A percentile compares a stretch with the other conserved stretches of the same genome.
Conservation (phyloP, 2,113 vertebrate genomes). For the Varanus salvator region DNA sequence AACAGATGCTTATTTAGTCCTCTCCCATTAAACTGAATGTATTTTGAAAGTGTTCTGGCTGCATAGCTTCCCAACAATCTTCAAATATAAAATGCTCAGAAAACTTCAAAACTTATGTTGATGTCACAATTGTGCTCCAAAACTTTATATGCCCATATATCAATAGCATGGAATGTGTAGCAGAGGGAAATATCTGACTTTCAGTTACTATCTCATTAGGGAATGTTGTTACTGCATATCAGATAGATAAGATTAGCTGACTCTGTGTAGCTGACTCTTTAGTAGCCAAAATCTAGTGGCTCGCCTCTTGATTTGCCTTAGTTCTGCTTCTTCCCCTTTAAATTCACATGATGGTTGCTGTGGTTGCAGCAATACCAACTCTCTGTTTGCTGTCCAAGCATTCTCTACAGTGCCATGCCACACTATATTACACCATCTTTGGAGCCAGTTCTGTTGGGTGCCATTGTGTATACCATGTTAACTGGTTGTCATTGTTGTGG, state of each 20-base stretch:
- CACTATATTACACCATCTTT: background rate
- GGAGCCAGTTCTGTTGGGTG: background rate
- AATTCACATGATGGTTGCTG: background rate
- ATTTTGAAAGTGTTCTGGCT: background rate
- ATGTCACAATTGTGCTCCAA: too few species aligned
- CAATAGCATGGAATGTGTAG: background rate
- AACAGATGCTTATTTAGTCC: background rate
- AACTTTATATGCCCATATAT: background rate
- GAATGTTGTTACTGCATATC: background rate
- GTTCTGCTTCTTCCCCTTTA: background rate
- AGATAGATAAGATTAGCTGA: background rate
- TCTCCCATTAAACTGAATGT: background rate
- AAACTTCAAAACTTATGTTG: background rate
- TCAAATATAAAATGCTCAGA: background rate
- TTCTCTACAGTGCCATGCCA: too few species aligned
- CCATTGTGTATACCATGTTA: background rate
- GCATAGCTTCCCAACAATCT: background rate
- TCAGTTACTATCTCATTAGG: background rate
- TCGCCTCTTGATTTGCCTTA: background rate
- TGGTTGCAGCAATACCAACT: background rate
- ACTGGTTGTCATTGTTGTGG: too few species aligned
- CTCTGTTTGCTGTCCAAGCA: background rate
- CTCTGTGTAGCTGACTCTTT: background rate
- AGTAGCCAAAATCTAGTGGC: background rate
- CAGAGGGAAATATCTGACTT: background rate